Evolutionary conservation across 2,797 vertebrate species (phyloP), one percentile per base, ranked within the genome.

Genomic region (Lepilemur ruficaudatus): DNA sequence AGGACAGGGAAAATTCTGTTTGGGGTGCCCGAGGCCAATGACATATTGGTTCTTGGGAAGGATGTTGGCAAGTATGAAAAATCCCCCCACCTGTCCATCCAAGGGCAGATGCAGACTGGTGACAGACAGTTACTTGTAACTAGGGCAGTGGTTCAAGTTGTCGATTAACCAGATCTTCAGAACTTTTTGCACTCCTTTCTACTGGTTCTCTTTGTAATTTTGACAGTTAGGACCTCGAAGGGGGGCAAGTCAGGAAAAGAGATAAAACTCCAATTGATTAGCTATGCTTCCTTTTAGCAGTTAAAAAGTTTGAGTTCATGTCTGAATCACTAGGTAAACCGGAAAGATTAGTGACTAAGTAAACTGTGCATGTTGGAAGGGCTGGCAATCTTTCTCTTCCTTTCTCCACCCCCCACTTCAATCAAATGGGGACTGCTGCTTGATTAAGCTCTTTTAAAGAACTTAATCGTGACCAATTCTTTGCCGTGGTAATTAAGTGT

Each of bases 221-320:
- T 96, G 80, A 69, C 23, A 46, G 13, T 30, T 86, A 94, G 50
- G 28, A 52, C 35, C n/a, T 94, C 22, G 70, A 86, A 84, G 32
- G 1, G 30, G 13, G 30, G 46, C 65, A 95, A 59, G 13, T 35
- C 13, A 28, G 30, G 7, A 79, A 83, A 89, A 73, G 63, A 89
- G 22, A 73, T 9, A 67, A 72, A 63, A 81, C 25, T 89, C 63
- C 86, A 75, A 81, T 22, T 67, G 52, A 75, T 89, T 20, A 86
- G 28, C 52, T 78, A 11, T 52, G 55, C n/a, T 86, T 48, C 14
- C 23, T 94, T 79, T 75, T 50, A 76, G 65, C 8, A 48, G 6
- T 90, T 81, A 46, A 59, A 85, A 63, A 89, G 25, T 92, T 90
- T 83, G 38, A 79, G 57, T 85, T 91, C 46, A 80, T 50, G 52